These are phyloP conservation scores for Cephus spinipes DNA, from an alignment of 2,888 invertebrate genomes.

Conservation along the genomic window DNA sequence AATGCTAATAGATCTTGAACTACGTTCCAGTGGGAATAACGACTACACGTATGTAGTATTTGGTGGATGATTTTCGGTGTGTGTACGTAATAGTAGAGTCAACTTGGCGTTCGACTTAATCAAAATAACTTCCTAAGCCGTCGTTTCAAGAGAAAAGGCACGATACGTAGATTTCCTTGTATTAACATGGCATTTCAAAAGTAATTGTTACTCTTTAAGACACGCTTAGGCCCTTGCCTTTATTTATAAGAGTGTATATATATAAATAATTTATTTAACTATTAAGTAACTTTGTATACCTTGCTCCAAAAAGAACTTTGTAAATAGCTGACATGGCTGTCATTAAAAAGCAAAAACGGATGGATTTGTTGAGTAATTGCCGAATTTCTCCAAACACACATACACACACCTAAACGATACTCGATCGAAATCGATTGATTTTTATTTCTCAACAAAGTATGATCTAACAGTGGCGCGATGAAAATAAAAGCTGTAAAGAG, in stretches of 20 bases:
- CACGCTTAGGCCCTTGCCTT: slow-evolving; percentile 11
- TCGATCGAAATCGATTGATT: neutral
- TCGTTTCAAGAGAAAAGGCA: neutral
- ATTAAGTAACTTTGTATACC: neutral
- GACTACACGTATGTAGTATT: neutral
- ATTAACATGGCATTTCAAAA: neutral
- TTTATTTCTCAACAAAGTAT: neutral
- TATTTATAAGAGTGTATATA: slow-evolving; percentile 8
- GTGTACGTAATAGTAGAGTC: neutral
- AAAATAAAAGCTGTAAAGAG: neutral
- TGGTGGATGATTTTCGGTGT: neutral
- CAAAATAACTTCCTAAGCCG: neutral
- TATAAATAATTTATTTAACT: slow-evolving; percentile 5
- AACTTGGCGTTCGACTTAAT: neutral
- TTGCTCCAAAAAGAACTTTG: neutral
- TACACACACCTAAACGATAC: neutral
- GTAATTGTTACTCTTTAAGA: neutral
- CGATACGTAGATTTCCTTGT: neutral
- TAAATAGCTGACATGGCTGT: slow-evolving; percentile 1
- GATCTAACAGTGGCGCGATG: neutral
- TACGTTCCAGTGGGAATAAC: neutral
- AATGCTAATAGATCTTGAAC: neutral
- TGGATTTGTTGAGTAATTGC: neutral
- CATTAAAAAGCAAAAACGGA: neutral
- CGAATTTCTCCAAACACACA: neutral